phyloP scores from a whole-genome alignment of 1,140 invertebrate species.

The Leptoteleia sp. region DNA sequence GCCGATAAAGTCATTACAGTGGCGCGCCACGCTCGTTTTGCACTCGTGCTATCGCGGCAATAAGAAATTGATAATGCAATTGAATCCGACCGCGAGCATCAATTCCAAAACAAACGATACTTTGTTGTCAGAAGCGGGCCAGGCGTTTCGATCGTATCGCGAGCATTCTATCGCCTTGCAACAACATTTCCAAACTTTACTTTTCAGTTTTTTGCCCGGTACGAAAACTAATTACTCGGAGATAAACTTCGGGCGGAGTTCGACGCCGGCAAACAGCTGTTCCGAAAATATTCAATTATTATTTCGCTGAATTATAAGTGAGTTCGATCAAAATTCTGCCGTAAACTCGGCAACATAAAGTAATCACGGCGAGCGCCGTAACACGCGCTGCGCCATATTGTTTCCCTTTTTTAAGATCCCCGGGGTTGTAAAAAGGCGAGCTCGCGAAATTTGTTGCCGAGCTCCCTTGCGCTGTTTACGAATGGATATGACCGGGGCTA shows the following conservation, averaged over 20 bases:
- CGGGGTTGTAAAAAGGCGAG: constrained; percentile 17
- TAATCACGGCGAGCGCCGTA: constrained; percentile 4
- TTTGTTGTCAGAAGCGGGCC: no score
- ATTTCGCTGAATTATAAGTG: constrained; percentile 8
- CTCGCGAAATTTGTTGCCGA: neutral
- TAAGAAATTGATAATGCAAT: constrained; percentile 31
- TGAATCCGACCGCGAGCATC: neutral
- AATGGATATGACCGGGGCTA: constrained; percentile 19
- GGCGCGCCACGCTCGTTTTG: neutral
- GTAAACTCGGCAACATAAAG: constrained; percentile 1
- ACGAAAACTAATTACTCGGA: no score
- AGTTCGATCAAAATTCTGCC: constrained; percentile 15
- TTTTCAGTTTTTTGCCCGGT: no score
- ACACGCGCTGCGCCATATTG: no score
- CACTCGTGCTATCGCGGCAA: constrained; percentile 1
- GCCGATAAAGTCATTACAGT: constrained; percentile 30
- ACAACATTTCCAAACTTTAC: constrained; percentile 4
- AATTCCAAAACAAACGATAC: neutral
- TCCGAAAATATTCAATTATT: constrained; percentile 4
- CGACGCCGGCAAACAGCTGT: no score
- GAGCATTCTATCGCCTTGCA: neutral
- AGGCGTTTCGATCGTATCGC: no score
- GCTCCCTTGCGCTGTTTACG: constrained; percentile 12
- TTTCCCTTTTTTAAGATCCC: constrained; percentile 7
- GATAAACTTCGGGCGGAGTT: no score